These are phyloP conservation scores for silkworm (Bombyx mori) DNA, from an alignment of 1,140 invertebrate species.

Conservation along the genomic window ASM3026992v2 NC_085129.1:5163001-5163500, in stretches of 20 bases:
- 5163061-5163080: conserved; percentile 37
- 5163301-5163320: too few species aligned
- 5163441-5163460: too few species aligned
- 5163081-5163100: conserved; percentile 59
- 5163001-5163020: neutral
- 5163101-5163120: conserved; percentile 52
- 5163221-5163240: conserved; percentile 9
- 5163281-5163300: too few species aligned
- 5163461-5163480: too few species aligned
- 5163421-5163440: too few species aligned
- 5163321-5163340: too few species aligned
- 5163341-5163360: too few species aligned
- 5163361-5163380: too few species aligned
- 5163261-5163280: conserved; percentile 1
- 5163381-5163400: too few species aligned
- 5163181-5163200: conserved; percentile 41
- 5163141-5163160: conserved; percentile 37
- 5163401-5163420: too few species aligned
- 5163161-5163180: conserved; percentile 53
- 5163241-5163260: conserved; percentile 8
- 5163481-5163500: too few species aligned
- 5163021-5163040: neutral
- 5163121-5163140: conserved; percentile 40
- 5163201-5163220: conserved; percentile 23
- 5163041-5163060: neutral